phyloP scores from a whole-genome alignment of 2,888 invertebrate species.

The Podotricha telesiphe region DNA sequence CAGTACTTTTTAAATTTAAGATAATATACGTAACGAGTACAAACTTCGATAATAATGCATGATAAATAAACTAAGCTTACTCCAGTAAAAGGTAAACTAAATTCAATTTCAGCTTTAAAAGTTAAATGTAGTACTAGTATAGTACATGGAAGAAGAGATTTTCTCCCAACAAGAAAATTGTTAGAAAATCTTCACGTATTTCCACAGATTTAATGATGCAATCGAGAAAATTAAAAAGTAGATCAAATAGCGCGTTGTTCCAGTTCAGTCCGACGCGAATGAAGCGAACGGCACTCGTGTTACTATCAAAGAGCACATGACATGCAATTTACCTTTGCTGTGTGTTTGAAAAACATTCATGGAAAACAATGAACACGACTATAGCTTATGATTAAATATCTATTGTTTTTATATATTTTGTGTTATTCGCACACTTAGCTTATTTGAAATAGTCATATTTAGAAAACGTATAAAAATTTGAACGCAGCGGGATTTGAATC shows the following conservation, averaged over 20 bases:
- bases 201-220: conserved; percentile 13
- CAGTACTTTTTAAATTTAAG: no score
- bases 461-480: no score
- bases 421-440: no score
- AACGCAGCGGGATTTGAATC: no score
- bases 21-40: no score
- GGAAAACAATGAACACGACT: background rate
- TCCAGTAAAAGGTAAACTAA: background rate
- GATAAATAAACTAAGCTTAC: background rate
- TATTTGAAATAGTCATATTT: no score
- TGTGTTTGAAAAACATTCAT: background rate
- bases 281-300: conserved; percentile 19
- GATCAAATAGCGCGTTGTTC: conserved; percentile 17
- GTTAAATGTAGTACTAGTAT: background rate
- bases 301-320: conserved; percentile 27
- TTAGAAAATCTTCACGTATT: conserved; percentile 2
- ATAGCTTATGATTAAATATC: conserved; percentile 1
- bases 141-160: background rate
- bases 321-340: conserved; percentile 25
- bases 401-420: no score
- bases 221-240: conserved; percentile 23
- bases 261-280: conserved; percentile 19
- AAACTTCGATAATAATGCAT: no score
- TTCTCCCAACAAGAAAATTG: background rate
- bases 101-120: background rate